A percentile compares a stretch with the other conserved stretches of the same genome.
Evolutionary conservation across 92 coral and sea anemone genomes (phyloP).

Genomic region (Muricea muricata): DNA sequence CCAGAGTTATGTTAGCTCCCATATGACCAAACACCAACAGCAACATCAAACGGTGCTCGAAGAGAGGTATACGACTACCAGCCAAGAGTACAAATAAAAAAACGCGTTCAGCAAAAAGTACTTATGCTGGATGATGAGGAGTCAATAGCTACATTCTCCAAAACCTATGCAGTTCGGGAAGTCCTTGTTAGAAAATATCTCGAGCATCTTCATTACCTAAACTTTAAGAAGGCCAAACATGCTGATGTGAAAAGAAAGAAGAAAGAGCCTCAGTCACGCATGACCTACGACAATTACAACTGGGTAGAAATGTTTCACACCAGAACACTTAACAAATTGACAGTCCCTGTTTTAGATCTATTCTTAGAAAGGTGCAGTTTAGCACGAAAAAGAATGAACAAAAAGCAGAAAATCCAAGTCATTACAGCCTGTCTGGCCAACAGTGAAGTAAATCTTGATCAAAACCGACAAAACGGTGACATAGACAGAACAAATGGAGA

Average conservation of each 20-base stretch:
- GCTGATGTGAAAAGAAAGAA: not conserved
- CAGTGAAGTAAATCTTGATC: constrained; percentile 25
- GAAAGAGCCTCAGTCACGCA: not conserved
- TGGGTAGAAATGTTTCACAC: constrained; percentile 11
- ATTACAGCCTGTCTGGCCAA: constrained; percentile 23
- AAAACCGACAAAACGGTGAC: constrained; percentile 2
- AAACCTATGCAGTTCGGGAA: constrained; percentile 14
- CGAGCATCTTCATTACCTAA: not conserved
- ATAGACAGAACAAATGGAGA: not conserved
- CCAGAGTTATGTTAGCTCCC: not conserved
- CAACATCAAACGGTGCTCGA: not conserved
- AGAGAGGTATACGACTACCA: constrained; percentile 13
- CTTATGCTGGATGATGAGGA: not conserved
- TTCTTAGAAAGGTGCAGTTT: not conserved
- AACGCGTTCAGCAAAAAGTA: not conserved
- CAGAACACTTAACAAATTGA: not conserved
- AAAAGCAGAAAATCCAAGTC: constrained; percentile 11
- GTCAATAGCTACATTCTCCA: constrained; percentile 20
- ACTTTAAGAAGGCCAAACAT: not conserved
- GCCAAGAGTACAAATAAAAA: not conserved
- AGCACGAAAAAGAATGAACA: constrained; percentile 10
- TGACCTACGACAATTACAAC: not conserved
- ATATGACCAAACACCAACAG: not conserved
- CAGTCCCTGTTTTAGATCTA: not conserved
- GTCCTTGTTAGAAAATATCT: not conserved